Evolutionary conservation across 53 echinoderm and acorn worm species (phyloP), one percentile per base, ranked within the genome.

Genomic region (Hippasteria phrygiana): DNA sequence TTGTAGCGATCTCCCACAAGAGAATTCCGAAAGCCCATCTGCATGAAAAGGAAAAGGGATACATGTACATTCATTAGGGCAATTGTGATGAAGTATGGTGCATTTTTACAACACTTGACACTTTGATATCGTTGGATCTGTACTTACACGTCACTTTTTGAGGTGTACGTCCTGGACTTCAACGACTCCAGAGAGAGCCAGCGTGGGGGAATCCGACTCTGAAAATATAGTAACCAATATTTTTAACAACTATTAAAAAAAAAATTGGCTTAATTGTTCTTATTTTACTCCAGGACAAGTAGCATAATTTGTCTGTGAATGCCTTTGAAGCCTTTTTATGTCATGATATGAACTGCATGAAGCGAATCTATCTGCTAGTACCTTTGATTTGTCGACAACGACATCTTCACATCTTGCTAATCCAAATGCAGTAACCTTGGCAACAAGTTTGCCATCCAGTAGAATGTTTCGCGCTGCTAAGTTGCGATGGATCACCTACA

Each of bases 401-500:
- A 56, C 63, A 38, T 83, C 67, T 39, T 56, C 86, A 14, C 71
- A 55, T 45, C 77, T 50, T 34, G 91, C 86, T 47, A 76, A 62
- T 38, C 91, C 91, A 86, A 90, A 90, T 17, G 69, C 75, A 24
- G 85, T 38, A 16, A 90, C 69, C 53, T 90, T 90, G 20, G 91
- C 74, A 75, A 73, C 83, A 62, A 86, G 33, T 13, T 45, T 46
- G 32, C 48, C 29, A 40, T 84, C 86, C 14, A 90, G 63, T 26
- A 75, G 66, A 16, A 90, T 51, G n/a, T 76, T 90, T 24, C 76
- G 56, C 36, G 91, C 87, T 36, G 91, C 91, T 10, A 90, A 34
- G 17, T 90, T 73, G 4, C 86, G 86, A 47, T 90, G 91, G 37
- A 90, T 86, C 14, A 90, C 75, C 91, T 90, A 47, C n/a, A n/a